Evolutionary conservation across 2,797 vertebrate genomes (phyloP).

Genomic region (Malacoraja senta): DNA sequence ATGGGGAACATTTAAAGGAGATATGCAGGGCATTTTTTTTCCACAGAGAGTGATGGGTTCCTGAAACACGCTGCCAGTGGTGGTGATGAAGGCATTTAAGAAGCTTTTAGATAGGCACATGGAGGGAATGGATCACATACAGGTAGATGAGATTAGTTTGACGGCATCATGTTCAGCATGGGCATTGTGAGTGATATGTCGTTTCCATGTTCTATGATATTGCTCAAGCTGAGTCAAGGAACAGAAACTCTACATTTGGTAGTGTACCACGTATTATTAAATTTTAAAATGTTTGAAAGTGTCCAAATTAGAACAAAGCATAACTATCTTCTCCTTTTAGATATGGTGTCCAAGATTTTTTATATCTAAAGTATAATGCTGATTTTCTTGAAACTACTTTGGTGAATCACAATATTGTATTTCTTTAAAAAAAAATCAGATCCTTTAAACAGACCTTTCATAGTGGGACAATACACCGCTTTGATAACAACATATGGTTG

Average conservation of each 20-base stretch:
- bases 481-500: conserved; percentile 41
- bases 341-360: not conserved
- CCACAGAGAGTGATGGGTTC: too few relatives aligned
- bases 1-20: too few relatives aligned
- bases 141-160: too few relatives aligned
- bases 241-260: not conserved
- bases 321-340: not conserved
- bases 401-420: not conserved
- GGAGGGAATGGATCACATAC: too few relatives aligned
- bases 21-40: too few relatives aligned
- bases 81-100: too few relatives aligned
- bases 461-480: conserved; percentile 22
- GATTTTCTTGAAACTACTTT: not conserved
- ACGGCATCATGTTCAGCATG: too few relatives aligned
- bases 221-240: not conserved
- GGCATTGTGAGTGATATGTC: too few relatives aligned
- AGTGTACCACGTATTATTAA: not conserved
- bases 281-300: conserved; percentile 4
- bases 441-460: conserved; percentile 37
- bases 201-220: not conserved
- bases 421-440: not conserved
- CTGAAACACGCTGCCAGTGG: too few relatives aligned
- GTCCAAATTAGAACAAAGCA: not conserved
- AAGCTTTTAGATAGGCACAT: too few relatives aligned
- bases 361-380: not conserved